A percentile compares a stretch with the other conserved stretches of the same genome.
Conservation (phyloP, 2,797 vertebrate genomes). For the Novumbra hubbsi region DNA sequence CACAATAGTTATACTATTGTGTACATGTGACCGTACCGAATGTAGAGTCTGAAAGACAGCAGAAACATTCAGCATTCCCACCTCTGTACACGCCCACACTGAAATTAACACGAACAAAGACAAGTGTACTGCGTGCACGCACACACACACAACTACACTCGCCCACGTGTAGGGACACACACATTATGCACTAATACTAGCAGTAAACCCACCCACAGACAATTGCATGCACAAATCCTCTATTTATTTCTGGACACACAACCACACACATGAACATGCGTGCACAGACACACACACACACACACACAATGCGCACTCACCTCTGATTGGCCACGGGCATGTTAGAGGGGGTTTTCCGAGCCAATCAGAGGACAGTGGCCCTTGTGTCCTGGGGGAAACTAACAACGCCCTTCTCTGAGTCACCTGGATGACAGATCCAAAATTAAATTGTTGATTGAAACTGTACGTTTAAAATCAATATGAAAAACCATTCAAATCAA, state of each 20-base stretch:
- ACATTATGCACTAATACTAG: not conserved
- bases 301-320: constrained; percentile 68
- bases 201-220: constrained; percentile 7
- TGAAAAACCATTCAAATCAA: not conserved
- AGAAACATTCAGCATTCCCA: constrained; percentile 48
- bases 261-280: not conserved
- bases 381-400: constrained; percentile 72
- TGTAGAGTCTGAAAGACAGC: constrained; percentile 47
- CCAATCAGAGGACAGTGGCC: constrained; percentile 84
- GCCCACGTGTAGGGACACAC: not conserved
- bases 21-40: not conserved
- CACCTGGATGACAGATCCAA: constrained; percentile 75
- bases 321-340: constrained; percentile 86
- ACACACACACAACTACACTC: too few species aligned
- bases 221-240: constrained; percentile 12
- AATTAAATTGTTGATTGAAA: constrained; percentile 29
- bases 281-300: constrained; percentile 30
- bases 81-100: constrained; percentile 31
- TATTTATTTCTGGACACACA: constrained; percentile 29
- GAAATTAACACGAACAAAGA: too few species aligned
- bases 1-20: too few species aligned
- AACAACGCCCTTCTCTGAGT: constrained; percentile 70
- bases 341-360: constrained; percentile 80
- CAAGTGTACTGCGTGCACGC: not conserved
- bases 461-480: constrained; percentile 9